These are phyloP conservation scores for Tylochromis polylepis DNA, from an alignment of 2,113 vertebrate species.

Conservation along the genomic window DNA sequence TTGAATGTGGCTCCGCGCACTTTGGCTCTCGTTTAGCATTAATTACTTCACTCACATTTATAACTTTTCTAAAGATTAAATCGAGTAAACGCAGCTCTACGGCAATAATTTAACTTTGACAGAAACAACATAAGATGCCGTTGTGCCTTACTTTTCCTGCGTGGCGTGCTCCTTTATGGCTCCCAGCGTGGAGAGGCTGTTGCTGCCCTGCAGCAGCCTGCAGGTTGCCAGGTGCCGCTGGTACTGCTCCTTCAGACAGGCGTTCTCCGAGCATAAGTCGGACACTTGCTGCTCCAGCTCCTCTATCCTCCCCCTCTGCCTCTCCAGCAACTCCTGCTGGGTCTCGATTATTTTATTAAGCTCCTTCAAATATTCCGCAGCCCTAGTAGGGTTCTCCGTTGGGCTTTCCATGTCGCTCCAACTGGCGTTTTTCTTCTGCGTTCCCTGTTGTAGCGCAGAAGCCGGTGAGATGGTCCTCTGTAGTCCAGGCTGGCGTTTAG, in stretches of 20 bases:
- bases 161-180: slow-evolving; percentile 74
- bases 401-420: slow-evolving; percentile 80
- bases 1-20: background rate
- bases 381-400: slow-evolving; percentile 82
- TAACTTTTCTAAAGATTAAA: background rate
- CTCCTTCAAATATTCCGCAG: slow-evolving; percentile 86
- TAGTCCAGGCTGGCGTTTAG: slow-evolving; percentile 8
- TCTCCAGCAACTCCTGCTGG: slow-evolving; percentile 87
- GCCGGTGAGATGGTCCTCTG: background rate
- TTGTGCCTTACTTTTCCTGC: slow-evolving; percentile 78
- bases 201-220: slow-evolving; percentile 74
- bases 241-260: slow-evolving; percentile 81
- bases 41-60: background rate
- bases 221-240: slow-evolving; percentile 89
- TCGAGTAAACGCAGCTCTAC: background rate
- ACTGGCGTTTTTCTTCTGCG: background rate
- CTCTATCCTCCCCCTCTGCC: slow-evolving; percentile 82
- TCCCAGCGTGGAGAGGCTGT: slow-evolving; percentile 58
- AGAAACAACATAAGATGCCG: background rate
- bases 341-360: slow-evolving; percentile 86
- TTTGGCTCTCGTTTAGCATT: background rate
- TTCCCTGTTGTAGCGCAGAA: background rate
- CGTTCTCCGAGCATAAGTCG: slow-evolving; percentile 81
- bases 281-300: slow-evolving; percentile 92
- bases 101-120: background rate